Evolutionary conservation across 2,113 vertebrate genomes (phyloP).

Genomic region (Terrapene triunguis): DNA sequence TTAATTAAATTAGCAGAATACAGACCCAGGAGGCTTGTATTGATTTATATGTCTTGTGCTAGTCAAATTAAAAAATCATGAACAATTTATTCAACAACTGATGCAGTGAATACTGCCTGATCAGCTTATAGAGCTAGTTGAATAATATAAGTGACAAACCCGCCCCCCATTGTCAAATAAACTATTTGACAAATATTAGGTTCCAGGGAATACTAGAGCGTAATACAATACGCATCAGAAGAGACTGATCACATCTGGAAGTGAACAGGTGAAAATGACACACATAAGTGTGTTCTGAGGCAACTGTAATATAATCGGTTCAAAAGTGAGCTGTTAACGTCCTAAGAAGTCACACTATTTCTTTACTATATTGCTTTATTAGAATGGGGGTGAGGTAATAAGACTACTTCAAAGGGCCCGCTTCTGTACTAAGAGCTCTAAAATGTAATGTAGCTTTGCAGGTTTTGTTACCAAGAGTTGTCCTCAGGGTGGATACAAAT

Average conservation of each 20-base stretch:
- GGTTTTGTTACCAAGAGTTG: neutral
- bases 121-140: neutral
- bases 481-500: neutral
- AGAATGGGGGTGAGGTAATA: neutral
- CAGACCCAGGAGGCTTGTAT: neutral
- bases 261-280: neutral
- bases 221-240: neutral
- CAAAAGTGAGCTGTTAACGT: neutral
- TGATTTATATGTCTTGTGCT: neutral
- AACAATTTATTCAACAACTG: accelerated
- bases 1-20: neutral
- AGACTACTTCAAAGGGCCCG: neutral
- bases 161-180: neutral
- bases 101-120: neutral
- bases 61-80: neutral
- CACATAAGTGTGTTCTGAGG: neutral
- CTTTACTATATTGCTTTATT: neutral
- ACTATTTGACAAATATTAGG: neutral
- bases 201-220: neutral
- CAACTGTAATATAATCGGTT: neutral
- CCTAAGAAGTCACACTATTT: neutral
- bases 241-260: neutral
- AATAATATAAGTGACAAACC: neutral
- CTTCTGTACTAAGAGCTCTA: neutral
- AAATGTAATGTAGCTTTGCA: neutral